Base-by-base conservation (phyloP, 1,140 invertebrate species). In the Phthorimaea operculella region DNA sequence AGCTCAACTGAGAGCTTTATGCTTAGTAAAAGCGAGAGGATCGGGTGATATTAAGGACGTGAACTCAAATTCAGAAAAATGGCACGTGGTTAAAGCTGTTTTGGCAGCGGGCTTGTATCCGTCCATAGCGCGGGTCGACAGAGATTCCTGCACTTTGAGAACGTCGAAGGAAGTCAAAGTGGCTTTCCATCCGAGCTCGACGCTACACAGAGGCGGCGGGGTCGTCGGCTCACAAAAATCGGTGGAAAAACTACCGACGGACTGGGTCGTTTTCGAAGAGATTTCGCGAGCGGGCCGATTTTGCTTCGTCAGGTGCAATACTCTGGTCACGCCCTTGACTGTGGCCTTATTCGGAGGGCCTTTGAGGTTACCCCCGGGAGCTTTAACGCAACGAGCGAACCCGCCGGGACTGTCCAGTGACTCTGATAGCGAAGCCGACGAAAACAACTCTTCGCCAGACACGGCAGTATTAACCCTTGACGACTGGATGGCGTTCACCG, bases 41-140 rank as follows among this genome's bases (percentile, higher is more conserved):
- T 86, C 90, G 4, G 89, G 92, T 1, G 92, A 94, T 69, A 92
- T 96, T 21, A 85, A 90, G 62, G 91, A 92, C 62, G 85, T 94
- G 4, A 98, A 98, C 85, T 78, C 87, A 0, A 94, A 97, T 83
- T 95, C 96, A 0, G 91, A 94, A 66, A 95, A 94, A 79, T 98
- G 96, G 96, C 90, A 93, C 12, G 89, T 97, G 11, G 92, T 98
- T 0, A 98, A 98, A 82, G 96, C 95, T 2, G 94, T 94, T 4
- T 73, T 99, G 4, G 90, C 91, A 50, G 92, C 92, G 21, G 96
- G 96, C 3, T 85, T 94, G 21, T 98, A 97, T 86, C 96, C 96
- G 0, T 95, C 96, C 69, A 80, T 98, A 18, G 93, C 94, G 44
- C 86, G 91, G 42, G 81, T 88, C 0, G 87, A 88, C 59, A 62